These are phyloP conservation scores for Cynopterus brachyotis DNA, from an alignment of 2,113 vertebrate species.

Conservation along the genomic window DNA sequence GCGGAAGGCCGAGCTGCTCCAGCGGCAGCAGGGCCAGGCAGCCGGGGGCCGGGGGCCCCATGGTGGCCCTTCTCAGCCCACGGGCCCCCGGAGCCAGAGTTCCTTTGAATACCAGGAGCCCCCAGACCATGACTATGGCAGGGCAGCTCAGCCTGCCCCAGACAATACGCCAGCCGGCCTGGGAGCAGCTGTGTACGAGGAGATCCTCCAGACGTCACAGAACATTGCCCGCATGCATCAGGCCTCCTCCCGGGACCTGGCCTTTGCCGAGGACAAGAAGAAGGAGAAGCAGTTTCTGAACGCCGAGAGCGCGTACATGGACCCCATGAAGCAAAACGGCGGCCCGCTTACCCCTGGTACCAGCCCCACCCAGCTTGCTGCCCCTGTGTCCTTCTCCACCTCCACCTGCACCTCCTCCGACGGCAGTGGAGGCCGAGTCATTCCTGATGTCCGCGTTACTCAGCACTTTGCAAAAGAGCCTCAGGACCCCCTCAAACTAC, in stretches of 20 bases:
- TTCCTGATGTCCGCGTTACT: conserved; percentile 91
- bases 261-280: conserved; percentile 80
- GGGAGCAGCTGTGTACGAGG: conserved; percentile 89
- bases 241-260: conserved; percentile 84
- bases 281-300: conserved; percentile 92
- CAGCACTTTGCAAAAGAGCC: conserved; percentile 95
- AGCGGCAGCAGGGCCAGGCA: conserved; percentile 90
- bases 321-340: conserved; percentile 84
- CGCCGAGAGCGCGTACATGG: conserved; percentile 85
- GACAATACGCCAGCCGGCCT: conserved; percentile 82
- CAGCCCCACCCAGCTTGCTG: conserved; percentile 94
- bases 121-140: conserved; percentile 85
- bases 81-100: conserved; percentile 77
- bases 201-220: conserved; percentile 91
- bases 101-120: conserved; percentile 88
- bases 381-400: conserved; percentile 90
- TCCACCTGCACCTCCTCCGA: conserved; percentile 67
- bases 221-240: conserved; percentile 86
- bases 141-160: conserved; percentile 81
- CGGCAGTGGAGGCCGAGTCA: conserved; percentile 82
- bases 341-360: conserved; percentile 93
- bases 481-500: conserved; percentile 88
- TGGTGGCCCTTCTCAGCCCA: conserved; percentile 80
- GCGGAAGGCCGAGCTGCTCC: conserved; percentile 96
- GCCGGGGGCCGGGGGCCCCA: conserved; percentile 82